Evolutionary conservation across 2,888 invertebrate species (phyloP).

Genomic region (Thyatira batis): DNA sequence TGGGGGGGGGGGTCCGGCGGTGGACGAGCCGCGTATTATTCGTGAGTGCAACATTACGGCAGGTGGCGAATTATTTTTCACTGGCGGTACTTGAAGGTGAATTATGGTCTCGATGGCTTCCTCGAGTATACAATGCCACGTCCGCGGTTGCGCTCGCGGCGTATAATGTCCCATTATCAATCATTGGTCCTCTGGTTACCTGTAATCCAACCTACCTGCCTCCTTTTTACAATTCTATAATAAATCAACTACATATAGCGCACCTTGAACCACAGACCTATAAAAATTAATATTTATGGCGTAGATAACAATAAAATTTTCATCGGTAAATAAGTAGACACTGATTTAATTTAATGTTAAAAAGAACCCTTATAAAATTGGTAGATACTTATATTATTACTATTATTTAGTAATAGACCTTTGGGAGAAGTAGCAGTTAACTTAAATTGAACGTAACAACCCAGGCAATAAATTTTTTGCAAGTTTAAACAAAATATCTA

Average conservation of each 20-base stretch:
- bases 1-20: constrained; percentile 18
- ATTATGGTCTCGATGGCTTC: constrained; percentile 1
- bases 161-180: constrained; percentile 56
- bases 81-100: neutral
- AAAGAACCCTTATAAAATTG: no score
- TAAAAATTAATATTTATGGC: no score
- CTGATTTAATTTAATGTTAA: no score
- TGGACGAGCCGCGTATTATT: constrained; percentile 14
- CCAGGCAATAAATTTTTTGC: no score
- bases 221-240: constrained; percentile 4
- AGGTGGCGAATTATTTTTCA: constrained; percentile 18
- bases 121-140: neutral
- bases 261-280: neutral
- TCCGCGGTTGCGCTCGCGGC: constrained; percentile 32
- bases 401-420: no score
- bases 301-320: neutral
- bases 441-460: no score
- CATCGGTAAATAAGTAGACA: neutral
- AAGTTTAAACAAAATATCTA: no score
- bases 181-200: constrained; percentile 36
- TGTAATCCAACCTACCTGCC: constrained; percentile 22
- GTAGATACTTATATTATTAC: no score
- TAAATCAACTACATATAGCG: neutral
- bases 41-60: constrained; percentile 12
- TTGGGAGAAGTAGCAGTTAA: no score